Percentiles rank a stretch among this genome's conserved stretches.
Conservation (phyloP, 2,888 invertebrate species). For the Resseliella maxima region DNA sequence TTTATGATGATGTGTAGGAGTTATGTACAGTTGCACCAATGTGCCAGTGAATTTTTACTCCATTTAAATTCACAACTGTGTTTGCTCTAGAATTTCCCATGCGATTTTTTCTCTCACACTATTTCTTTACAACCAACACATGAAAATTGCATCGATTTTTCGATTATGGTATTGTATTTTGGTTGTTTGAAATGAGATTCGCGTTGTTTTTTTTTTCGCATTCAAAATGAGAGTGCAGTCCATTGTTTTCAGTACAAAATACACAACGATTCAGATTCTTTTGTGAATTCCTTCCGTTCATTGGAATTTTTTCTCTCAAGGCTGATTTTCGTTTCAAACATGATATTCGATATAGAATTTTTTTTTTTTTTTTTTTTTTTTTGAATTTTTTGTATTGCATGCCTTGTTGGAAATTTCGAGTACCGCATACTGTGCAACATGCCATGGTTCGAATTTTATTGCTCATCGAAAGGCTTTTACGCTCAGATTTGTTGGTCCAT, state of each 20-base stretch:
- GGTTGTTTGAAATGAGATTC: neutral
- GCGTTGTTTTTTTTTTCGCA: neutral
- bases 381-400: neutral
- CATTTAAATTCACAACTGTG: neutral
- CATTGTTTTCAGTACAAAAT: neutral
- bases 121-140: neutral
- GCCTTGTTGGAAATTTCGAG: too few relatives aligned
- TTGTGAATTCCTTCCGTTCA: neutral
- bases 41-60: neutral
- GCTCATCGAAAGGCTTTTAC: neutral
- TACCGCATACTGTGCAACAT: neutral
- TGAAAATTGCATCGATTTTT: neutral
- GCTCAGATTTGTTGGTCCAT: constrained; percentile 15
- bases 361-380: neutral
- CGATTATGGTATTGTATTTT: neutral
- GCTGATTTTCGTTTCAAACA: neutral
- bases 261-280: neutral
- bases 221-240: too few relatives aligned
- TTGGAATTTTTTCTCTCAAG: neutral
- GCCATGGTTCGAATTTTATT: neutral
- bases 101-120: neutral
- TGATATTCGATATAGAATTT: neutral
- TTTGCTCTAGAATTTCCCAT: neutral
- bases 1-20: neutral
- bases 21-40: neutral